phyloP scores from a whole-genome alignment of 2,888 invertebrate genomes.

The Scaptomyza polygonia region DNA sequence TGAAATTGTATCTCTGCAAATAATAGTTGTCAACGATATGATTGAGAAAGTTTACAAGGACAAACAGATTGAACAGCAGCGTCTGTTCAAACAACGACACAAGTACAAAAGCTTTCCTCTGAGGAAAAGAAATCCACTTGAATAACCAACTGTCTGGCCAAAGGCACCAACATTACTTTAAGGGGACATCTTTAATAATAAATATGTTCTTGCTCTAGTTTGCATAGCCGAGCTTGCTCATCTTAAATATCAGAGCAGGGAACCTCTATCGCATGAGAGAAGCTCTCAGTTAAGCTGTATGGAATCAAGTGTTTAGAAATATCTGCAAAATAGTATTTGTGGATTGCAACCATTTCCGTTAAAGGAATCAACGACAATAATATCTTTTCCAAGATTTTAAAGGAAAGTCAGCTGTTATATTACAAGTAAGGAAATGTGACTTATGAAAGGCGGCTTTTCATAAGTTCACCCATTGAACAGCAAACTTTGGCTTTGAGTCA shows the following conservation, averaged over 20 bases:
- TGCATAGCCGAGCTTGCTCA: neutral
- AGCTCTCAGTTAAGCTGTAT: neutral
- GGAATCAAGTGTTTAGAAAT: too few species aligned
- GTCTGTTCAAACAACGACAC: neutral
- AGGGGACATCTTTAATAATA: neutral
- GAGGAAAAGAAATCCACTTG: neutral
- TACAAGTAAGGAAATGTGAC: neutral
- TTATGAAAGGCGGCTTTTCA: neutral
- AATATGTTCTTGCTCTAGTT: neutral
- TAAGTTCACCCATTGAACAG: too few species aligned
- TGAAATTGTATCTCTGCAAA: neutral
- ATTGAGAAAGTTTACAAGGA: conserved; percentile 9
- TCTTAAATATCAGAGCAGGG: neutral
- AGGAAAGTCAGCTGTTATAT: neutral
- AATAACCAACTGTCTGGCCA: neutral
- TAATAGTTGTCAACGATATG: conserved; percentile 6
- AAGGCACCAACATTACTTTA: neutral
- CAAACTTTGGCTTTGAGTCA: too few species aligned
- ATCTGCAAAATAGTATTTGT: too few species aligned
- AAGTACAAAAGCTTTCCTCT: neutral
- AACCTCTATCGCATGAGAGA: neutral
- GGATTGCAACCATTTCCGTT: too few species aligned
- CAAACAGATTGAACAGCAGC: neutral
- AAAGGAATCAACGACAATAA: accelerated
- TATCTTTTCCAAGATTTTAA: neutral